phyloP scores from a whole-genome alignment of 2,888 invertebrate genomes.

The Apotomis capreana region DNA sequence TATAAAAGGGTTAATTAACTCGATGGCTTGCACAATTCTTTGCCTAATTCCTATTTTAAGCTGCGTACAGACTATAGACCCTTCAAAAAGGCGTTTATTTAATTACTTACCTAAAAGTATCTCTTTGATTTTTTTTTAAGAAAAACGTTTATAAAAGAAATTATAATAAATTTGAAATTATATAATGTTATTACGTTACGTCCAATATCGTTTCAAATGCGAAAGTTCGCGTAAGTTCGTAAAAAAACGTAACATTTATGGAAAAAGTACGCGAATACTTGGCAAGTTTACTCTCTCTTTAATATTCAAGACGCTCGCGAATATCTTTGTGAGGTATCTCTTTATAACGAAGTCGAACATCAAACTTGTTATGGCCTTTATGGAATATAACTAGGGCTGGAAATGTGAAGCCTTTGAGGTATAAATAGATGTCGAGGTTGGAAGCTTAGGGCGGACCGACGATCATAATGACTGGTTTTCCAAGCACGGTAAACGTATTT shows the following conservation, averaged over 20 bases:
- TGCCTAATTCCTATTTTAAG: neutral
- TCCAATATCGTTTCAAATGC: neutral
- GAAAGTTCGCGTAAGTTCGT: constrained; percentile 20
- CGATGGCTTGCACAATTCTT: neutral
- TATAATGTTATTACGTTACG: neutral
- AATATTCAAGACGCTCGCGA: constrained; percentile 9
- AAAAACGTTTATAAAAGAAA: too few species aligned
- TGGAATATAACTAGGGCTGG: neutral
- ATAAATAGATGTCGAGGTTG: neutral
- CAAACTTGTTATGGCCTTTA: neutral
- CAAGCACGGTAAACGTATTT: too few species aligned
- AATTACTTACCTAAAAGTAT: too few species aligned
- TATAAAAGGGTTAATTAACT: constrained; percentile 16
- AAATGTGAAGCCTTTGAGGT: neutral
- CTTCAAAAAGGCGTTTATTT: too few species aligned
- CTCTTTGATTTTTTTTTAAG: too few species aligned
- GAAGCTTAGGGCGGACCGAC: too few species aligned
- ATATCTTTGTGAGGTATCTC: neutral
- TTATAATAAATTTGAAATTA: neutral
- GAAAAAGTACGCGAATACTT: constrained; percentile 32
- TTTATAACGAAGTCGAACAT: neutral
- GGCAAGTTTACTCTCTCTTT: constrained; percentile 17
- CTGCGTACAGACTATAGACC: neutral
- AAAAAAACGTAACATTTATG: constrained; percentile 29
- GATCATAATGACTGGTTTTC: too few species aligned